Conservation (phyloP, 2,797 vertebrate genomes). For the Pseudochirops corinnae region DNA sequence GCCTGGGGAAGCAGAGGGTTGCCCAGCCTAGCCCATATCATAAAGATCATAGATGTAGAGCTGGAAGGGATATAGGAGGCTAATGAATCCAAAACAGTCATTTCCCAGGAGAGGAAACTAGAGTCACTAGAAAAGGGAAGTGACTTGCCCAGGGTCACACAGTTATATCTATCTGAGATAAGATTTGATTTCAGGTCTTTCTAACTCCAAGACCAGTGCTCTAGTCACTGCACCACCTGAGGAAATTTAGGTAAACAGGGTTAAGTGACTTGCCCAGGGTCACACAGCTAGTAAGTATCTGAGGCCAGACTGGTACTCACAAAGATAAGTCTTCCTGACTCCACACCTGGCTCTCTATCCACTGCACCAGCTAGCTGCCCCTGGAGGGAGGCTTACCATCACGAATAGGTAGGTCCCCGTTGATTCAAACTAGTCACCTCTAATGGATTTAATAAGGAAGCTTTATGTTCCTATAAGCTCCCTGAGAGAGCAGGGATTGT, state of each 20-base stretch:
- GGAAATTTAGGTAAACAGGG: neutral
- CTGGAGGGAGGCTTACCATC: neutral
- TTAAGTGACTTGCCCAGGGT: neutral
- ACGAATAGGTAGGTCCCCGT: neutral
- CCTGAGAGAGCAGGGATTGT: neutral
- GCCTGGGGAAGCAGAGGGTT: neutral
- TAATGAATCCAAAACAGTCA: neutral
- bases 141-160: no score
- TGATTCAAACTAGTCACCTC: neutral
- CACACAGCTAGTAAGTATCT: neutral
- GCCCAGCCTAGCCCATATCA: neutral
- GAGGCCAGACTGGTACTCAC: neutral
- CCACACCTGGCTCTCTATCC: neutral
- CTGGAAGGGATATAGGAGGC: neutral
- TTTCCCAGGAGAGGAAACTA: neutral
- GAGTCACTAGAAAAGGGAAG: no score
- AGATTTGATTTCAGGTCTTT: neutral
- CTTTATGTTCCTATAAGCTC: neutral
- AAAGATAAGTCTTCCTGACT: neutral
- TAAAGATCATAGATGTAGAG: neutral
- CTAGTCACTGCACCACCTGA: neutral
- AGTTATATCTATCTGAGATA: neutral
- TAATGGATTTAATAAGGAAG: neutral
- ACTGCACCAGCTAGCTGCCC: neutral
- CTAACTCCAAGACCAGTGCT: neutral